phyloP scores from a whole-genome alignment of 1,140 invertebrate genomes.

The Anoplophora glabripennis region DNA sequence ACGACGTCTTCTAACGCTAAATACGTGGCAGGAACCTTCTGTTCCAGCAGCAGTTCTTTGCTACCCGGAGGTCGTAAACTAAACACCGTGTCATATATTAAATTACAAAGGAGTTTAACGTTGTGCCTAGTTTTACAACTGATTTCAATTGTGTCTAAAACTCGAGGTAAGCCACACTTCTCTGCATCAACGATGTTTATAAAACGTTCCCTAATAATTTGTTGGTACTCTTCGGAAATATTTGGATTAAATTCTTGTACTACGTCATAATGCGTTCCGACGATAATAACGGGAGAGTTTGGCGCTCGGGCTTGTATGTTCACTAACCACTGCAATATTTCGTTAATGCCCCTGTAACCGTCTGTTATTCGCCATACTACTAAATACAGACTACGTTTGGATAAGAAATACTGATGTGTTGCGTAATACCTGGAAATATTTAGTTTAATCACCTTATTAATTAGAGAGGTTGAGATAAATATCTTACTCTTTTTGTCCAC shows the following conservation, averaged over 20 bases:
- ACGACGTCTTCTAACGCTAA: constrained; percentile 91
- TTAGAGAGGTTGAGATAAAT: background rate
- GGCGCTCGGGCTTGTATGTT: constrained; percentile 93
- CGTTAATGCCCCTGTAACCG: constrained; percentile 85
- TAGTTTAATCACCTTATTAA: background rate
- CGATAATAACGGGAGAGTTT: constrained; percentile 90
- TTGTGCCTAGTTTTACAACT: constrained; percentile 84
- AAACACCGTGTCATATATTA: constrained; percentile 93
- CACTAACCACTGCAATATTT: constrained; percentile 92
- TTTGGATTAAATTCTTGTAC: constrained; percentile 72
- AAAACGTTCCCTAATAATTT: constrained; percentile 84
- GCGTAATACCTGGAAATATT: constrained; percentile 73
- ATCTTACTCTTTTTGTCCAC: constrained; percentile 85
- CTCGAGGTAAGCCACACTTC: constrained; percentile 90
- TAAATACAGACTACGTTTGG: constrained; percentile 91
- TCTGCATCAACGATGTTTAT: constrained; percentile 93
- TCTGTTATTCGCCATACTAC: constrained; percentile 95
- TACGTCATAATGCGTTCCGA: constrained; percentile 93
- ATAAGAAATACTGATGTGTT: constrained; percentile 98
- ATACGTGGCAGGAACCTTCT: constrained; percentile 95
- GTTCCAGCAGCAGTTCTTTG: constrained; percentile 87
- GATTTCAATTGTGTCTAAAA: constrained; percentile 91
- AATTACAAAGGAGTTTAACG: constrained; percentile 84
- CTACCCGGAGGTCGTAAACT: constrained; percentile 84
- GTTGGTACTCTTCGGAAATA: constrained; percentile 81